These are phyloP conservation scores for Porites cylindrica DNA, from an alignment of 92 coral and sea anemone genomes.

Conservation along the genomic window DNA sequence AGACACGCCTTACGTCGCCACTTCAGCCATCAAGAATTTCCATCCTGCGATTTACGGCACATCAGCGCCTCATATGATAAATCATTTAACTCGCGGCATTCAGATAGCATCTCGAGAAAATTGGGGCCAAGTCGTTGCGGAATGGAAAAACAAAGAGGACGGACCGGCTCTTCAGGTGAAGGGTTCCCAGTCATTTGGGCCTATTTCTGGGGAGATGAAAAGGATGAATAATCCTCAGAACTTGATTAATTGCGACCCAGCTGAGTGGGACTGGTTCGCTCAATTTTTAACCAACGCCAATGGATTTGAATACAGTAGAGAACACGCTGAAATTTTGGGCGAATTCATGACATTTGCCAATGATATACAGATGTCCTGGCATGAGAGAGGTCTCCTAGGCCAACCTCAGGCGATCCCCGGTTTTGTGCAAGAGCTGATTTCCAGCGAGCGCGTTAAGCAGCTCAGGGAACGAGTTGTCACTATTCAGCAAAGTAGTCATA, in stretches of 20 bases:
- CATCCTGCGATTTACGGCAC: conserved; percentile 65
- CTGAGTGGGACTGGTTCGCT: conserved; percentile 5
- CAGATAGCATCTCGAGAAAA: not conserved
- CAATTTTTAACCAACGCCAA: not conserved
- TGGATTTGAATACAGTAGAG: conserved; percentile 1
- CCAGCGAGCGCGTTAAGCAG: conserved; percentile 5
- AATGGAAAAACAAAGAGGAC: not conserved
- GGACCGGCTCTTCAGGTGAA: not conserved
- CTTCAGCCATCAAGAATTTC: conserved; percentile 61
- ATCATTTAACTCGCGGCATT: not conserved
- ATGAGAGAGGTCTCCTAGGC: not conserved
- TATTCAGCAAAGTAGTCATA: conserved; percentile 1
- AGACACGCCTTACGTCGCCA: conserved; percentile 59
- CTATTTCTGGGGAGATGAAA: not conserved
- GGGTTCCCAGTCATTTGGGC: not conserved
- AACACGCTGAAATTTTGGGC: not conserved
- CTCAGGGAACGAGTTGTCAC: not conserved
- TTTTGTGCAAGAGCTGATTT: not conserved
- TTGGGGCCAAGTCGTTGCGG: not conserved
- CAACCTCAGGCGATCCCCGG: not conserved
- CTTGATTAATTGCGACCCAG: not conserved
- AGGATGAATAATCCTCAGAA: not conserved
- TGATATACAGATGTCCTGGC: conserved; percentile 3
- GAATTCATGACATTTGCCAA: not conserved
- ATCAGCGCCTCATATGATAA: not conserved